Evolutionary conservation across 2,797 vertebrate species (phyloP).

Genomic region (Malacoraja senta): DNA sequence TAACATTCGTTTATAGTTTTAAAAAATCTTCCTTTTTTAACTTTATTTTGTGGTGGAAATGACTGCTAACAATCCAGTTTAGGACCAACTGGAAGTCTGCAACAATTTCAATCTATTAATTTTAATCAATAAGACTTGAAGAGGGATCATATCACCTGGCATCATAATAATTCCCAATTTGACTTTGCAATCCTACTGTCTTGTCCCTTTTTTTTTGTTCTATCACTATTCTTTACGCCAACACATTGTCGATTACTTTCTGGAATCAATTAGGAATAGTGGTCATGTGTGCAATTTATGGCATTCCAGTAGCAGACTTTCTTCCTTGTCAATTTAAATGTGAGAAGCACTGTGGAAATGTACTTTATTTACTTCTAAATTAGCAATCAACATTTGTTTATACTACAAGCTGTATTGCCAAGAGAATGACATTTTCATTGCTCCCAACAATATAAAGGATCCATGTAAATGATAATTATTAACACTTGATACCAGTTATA

Average conservation of each 20-base stretch:
- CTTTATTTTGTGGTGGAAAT: not conserved
- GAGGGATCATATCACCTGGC: not conserved
- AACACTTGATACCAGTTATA: not conserved
- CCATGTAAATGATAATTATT: not conserved
- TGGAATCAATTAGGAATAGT: conserved; percentile 20
- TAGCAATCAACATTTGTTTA: not conserved
- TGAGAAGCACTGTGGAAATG: not conserved
- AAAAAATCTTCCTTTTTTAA: not conserved
- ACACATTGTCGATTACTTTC: not conserved
- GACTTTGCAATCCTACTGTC: not conserved
- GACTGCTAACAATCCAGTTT: not conserved
- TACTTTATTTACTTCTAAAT: not conserved
- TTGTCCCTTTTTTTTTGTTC: not conserved
- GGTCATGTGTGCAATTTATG: not conserved
- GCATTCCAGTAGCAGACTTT: not conserved
- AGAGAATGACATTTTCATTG: not conserved
- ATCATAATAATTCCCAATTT: not conserved
- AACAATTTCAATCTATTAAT: not conserved
- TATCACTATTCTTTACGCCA: conserved; percentile 10
- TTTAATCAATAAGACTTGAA: not conserved
- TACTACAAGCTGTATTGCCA: not conserved
- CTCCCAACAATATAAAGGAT: not conserved
- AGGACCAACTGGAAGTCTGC: too few relatives aligned
- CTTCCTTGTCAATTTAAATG: not conserved
- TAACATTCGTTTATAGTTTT: too few relatives aligned